Evolutionary conservation across 2,797 vertebrate genomes (phyloP), one percentile per base, ranked within the genome.

Genomic region (Tenualosa thibaudeaui): DNA sequence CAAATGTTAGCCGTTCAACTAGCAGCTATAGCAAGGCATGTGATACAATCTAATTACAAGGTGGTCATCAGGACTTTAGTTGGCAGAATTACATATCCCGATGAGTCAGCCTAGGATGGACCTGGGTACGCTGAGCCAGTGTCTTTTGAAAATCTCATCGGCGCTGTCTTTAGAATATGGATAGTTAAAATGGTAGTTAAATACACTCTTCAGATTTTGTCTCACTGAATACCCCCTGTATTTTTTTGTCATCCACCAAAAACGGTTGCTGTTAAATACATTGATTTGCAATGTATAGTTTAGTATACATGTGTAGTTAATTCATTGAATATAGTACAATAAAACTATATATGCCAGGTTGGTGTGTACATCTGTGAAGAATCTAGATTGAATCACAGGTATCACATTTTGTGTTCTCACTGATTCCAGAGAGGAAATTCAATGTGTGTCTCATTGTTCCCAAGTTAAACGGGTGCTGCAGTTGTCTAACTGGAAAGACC

Each of bases 401-500:
- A 5, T 78, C 17, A 78, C 40, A 46, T 40, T 3, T 9, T 40
- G 37, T 46, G 15, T 40, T 46, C 15, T 71, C 3, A 26, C 10
- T 68, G 62, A 68, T 40, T 71, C 40, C 40, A 78, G 71, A 43
- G 71, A 78, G 85, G 81, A 87, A 88, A 86, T 60, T n/a, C 89
- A 89, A 46, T 40, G 86, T 81, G 17, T 8, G 7, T 85, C 53
- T 71, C 81, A 87, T 88, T 90, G 87, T 91, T 91, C 87, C 89
- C 83, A 90, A 90, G 56, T 68, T 83, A 84, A 89, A 87, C 85
- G 53, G 87, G 68, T 84, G 82, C 86, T 82, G 78, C 83, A 89
- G 92, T 90, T 62, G 94, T 93, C 89, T 87, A 93, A 95, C 95
- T 92, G 93, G 95, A 94, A 94, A 92, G 92, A 95, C 95, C 93